Evolutionary conservation across 64 coral and sea anemone species (phyloP).

Genomic region (Pachyseris speciosa): DNA sequence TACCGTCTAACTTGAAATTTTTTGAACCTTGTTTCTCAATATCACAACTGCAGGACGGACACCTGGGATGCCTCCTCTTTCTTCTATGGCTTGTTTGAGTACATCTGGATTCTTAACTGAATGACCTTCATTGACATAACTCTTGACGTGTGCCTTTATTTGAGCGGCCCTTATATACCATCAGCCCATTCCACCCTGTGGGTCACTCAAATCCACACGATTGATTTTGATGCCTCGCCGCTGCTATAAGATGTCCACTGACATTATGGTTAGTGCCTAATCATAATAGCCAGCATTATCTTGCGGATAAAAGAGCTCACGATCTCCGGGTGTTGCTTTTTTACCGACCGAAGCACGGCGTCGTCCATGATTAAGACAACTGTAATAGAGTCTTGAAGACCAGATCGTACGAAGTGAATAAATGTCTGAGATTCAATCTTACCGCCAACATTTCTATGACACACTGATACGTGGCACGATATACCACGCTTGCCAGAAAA

Average conservation of each 20-base stretch:
- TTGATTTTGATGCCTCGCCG: neutral
- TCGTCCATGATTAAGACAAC: slow-evolving; percentile 17
- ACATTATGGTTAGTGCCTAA: slow-evolving; percentile 1
- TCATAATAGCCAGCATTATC: slow-evolving; percentile 47
- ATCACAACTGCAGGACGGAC: slow-evolving; percentile 6
- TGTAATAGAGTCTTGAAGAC: neutral
- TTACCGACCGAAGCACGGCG: slow-evolving; percentile 16
- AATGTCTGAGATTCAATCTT: slow-evolving; percentile 11
- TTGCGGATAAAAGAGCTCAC: slow-evolving; percentile 3
- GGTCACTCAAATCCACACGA: slow-evolving; percentile 35
- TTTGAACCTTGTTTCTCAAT: neutral
- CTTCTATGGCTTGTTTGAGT: slow-evolving; percentile 27
- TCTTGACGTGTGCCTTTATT: slow-evolving; percentile 45
- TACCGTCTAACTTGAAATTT: slow-evolving; percentile 32
- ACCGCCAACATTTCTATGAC: neutral
- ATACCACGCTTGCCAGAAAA: slow-evolving; percentile 19
- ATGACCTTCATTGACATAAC: slow-evolving; percentile 35
- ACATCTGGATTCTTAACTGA: slow-evolving; percentile 17
- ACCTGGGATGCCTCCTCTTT: slow-evolving; percentile 37
- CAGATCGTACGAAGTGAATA: slow-evolving; percentile 11
- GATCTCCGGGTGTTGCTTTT: slow-evolving; percentile 35
- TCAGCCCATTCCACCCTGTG: slow-evolving; percentile 24
- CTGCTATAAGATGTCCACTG: neutral
- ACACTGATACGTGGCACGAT: slow-evolving; percentile 30
- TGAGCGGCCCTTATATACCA: slow-evolving; percentile 36